phyloP scores from a whole-genome alignment of 2,113 vertebrate species.

The Apaloderma vittatum region DNA sequence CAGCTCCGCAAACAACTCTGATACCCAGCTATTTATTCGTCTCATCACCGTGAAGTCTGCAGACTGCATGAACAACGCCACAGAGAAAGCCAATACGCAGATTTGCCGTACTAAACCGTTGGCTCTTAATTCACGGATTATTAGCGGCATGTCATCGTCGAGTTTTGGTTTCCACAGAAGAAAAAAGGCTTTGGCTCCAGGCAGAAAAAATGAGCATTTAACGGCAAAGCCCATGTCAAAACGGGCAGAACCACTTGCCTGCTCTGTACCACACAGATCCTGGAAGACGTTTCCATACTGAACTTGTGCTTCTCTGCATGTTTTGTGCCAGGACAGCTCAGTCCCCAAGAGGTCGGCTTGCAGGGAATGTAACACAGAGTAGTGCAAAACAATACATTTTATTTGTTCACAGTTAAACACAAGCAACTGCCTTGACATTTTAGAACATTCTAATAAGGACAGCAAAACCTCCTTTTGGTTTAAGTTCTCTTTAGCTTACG shows the following conservation, averaged over 20 bases:
- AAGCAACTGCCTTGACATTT: slow-evolving; percentile 93
- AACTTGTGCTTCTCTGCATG: background rate
- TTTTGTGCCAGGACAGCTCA: background rate
- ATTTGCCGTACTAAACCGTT: background rate
- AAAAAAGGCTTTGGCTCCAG: background rate
- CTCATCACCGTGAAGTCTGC: background rate
- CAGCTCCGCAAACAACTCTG: background rate
- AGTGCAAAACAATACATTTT: slow-evolving; percentile 99
- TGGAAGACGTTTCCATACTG: background rate
- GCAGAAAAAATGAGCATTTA: background rate
- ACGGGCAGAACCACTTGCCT: background rate
- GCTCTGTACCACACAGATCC: background rate
- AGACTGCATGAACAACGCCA: background rate
- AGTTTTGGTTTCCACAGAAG: background rate
- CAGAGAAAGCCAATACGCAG: rapidly evolving
- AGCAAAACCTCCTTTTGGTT: slow-evolving; percentile 79
- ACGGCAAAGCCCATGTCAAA: background rate
- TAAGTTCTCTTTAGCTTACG: slow-evolving; percentile 81
- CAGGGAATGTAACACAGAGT: slow-evolving; percentile 56
- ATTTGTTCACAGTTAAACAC: slow-evolving; percentile 99
- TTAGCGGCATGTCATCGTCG: rapidly evolving
- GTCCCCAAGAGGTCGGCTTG: background rate
- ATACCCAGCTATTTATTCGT: background rate
- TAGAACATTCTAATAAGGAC: slow-evolving; percentile 86
- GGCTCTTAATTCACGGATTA: background rate